Evolutionary conservation across 2,113 vertebrate genomes (phyloP), one percentile per base, ranked within the genome.

Genomic region (Poicephalus gulielmi): DNA sequence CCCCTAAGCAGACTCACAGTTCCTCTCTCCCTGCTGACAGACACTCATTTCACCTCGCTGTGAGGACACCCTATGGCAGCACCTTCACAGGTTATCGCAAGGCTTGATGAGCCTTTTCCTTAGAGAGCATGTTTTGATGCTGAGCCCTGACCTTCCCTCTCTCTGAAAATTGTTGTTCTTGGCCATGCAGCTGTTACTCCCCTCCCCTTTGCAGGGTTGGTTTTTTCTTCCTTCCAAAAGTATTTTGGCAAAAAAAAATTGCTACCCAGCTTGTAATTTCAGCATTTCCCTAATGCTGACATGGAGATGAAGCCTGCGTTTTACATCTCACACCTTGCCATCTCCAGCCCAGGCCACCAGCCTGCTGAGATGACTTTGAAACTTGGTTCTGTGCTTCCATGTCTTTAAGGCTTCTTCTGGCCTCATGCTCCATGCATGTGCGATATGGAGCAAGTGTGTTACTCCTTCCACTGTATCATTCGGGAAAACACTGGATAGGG

Each of bases 391-490:
- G 5, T 41, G 25, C 44, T 85, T 25, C 62, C 13, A 10, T 0
- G 1, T 7, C 41, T 71, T 35, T 49, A 18, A 2, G 2, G 22
- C 13, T 75, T 37, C 27, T 90, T 70, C n/a, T 6, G 2, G 22
- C 52, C 52, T 41, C 6, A 0, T 53, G 69, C 43, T 64, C 47
- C 8, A 1, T 1, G 2, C 19, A 76, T 37, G 20, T 11, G 25
- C 28, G 31, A 13, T 18, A 49, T 0, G 0, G 41, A 67, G 39
- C 17, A 7, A 70, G 6, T 23, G 17, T 11, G 1, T 62, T 39
- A 70, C 28, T 81, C 28, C 41, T 74, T 43, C 59, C 11, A n/a
- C 30, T 17, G 1, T 25, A 27, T 67, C 17, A 14, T 18, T 93
- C 0, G 0, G 68, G 44, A 86, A 74, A 76, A 52, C 18, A 30